These are phyloP conservation scores for Rhaphigaster nebulosa DNA, from an alignment of 2,888 invertebrate species.

Conservation along the genomic window DNA sequence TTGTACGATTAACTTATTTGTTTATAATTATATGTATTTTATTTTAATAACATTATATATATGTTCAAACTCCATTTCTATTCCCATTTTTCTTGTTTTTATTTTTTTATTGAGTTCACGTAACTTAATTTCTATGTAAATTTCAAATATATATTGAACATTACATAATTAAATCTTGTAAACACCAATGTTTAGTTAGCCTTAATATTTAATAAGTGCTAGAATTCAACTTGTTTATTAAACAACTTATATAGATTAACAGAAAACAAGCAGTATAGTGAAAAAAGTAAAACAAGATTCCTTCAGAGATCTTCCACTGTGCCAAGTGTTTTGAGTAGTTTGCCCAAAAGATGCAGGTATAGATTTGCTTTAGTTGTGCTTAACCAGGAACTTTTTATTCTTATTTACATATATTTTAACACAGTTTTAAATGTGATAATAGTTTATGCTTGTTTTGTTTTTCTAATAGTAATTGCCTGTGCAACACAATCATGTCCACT, in stretches of 20 bases:
- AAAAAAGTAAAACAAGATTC: conserved; percentile 40
- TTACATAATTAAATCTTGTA: not conserved
- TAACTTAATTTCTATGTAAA: not conserved
- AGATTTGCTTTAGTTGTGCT: conserved; percentile 43
- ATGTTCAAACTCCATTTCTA: not conserved
- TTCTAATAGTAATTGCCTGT: not conserved
- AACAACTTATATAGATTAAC: conserved; percentile 62
- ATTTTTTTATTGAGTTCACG: not conserved
- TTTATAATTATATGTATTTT: not conserved
- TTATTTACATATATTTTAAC: not conserved
- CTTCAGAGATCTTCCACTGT: conserved; percentile 57
- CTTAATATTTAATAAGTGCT: conserved; percentile 38
- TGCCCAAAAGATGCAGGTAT: conserved; percentile 60
- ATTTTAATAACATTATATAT: not conserved
- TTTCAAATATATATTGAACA: not conserved
- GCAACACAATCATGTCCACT: not conserved
- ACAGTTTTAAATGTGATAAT: conserved; percentile 7
- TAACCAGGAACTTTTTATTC: conserved; percentile 24
- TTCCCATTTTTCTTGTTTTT: not conserved
- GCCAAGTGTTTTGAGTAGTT: conserved; percentile 55
- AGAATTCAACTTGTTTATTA: conserved; percentile 9
- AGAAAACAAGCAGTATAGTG: conserved; percentile 58
- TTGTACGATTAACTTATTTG: not conserved
- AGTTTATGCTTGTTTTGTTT: not conserved
- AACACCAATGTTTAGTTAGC: not conserved